These are phyloP conservation scores for Ianthella basta DNA, from an alignment of 37 sponge, comb jelly and placozoan genomes.

Conservation along the genomic window DNA sequence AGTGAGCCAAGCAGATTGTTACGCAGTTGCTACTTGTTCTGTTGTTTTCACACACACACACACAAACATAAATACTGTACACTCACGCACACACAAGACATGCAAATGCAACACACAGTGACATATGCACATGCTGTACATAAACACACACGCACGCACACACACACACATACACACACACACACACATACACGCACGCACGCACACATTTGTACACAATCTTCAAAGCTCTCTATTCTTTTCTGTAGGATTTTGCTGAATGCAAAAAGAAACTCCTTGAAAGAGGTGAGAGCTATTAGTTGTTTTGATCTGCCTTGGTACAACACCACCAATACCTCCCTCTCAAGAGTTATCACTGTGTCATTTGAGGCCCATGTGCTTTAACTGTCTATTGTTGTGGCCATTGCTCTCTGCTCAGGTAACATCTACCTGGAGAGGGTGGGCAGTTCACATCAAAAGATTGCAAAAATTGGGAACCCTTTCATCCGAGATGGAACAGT, in stretches of 20 bases:
- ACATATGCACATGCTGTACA: no score
- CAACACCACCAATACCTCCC: background rate
- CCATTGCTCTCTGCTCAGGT: constrained; percentile 48
- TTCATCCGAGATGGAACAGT: constrained; percentile 96
- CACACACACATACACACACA: no score
- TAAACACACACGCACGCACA: no score
- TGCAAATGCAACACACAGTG: no score
- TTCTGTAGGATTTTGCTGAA: constrained; percentile 41
- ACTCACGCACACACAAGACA: no score
- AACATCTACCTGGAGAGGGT: constrained; percentile 76
- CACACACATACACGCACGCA: no score
- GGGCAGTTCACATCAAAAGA: constrained; percentile 81
- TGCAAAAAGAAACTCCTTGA: constrained; percentile 38
- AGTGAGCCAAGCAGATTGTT: no score
- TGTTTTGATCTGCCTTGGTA: background rate
- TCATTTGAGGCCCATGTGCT: no score
- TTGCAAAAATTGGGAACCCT: constrained; percentile 78
- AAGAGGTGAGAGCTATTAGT: constrained; percentile 32
- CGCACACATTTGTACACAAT: background rate
- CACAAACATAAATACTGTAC: no score
- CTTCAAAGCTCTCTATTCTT: background rate
- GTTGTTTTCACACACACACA: no score
- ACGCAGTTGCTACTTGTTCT: no score
- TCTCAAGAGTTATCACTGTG: background rate
- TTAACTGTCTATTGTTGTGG: no score